These are phyloP conservation scores for Lepidochitona cinerea DNA, from an alignment of 2,888 invertebrate species.

Conservation along the genomic window DNA sequence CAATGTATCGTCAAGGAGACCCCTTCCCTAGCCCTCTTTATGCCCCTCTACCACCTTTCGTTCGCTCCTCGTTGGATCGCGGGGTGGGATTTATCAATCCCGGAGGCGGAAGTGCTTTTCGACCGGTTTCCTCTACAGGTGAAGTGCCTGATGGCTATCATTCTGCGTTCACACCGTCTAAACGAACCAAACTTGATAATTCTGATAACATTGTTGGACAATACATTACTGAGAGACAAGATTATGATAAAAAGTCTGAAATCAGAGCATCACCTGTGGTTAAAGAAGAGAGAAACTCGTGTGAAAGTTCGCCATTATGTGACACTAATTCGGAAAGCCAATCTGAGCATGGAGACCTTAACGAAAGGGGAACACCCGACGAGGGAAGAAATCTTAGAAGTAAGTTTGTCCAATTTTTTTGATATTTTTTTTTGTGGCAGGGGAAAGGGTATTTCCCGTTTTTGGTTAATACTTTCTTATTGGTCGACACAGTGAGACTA, in stretches of 20 bases:
- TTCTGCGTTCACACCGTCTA: slow-evolving; percentile 63
- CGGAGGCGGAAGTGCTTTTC: slow-evolving; percentile 49
- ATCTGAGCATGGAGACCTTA: slow-evolving; percentile 53
- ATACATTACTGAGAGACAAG: not conserved
- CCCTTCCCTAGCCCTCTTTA: slow-evolving; percentile 62
- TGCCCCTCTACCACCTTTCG: slow-evolving; percentile 55
- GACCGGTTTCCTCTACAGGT: slow-evolving; percentile 50
- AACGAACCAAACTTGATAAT: slow-evolving; percentile 52
- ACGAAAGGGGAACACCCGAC: slow-evolving; percentile 58
- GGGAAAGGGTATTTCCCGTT: no score
- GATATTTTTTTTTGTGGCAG: no score
- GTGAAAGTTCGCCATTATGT: slow-evolving; percentile 51
- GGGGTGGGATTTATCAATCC: slow-evolving; percentile 49
- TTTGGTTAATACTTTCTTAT: no score
- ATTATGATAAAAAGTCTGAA: not conserved
- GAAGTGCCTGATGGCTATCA: slow-evolving; percentile 47
- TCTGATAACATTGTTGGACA: not conserved
- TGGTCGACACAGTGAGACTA: no score
- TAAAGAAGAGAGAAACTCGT: slow-evolving; percentile 60
- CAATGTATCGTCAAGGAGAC: slow-evolving; percentile 62
- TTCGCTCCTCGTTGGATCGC: slow-evolving; percentile 50
- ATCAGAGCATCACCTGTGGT: slow-evolving; percentile 17
- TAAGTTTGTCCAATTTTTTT: slow-evolving; percentile 48
- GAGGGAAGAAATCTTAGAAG: slow-evolving; percentile 60
- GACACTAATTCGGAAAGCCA: slow-evolving; percentile 59